Evolutionary conservation across 2,888 invertebrate genomes (phyloP).

Genomic region (Megamerina dolium): DNA sequence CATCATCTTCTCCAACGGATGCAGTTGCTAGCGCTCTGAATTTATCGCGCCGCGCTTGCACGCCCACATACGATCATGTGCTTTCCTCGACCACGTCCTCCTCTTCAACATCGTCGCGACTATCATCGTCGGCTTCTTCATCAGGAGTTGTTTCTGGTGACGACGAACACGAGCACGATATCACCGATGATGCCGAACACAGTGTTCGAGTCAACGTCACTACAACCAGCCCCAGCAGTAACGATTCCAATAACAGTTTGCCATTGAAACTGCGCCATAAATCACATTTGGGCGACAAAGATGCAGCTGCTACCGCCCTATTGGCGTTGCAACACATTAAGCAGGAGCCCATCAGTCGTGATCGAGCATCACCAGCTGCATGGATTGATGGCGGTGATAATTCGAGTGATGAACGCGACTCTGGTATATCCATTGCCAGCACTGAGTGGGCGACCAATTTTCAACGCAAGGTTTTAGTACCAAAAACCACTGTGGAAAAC

Average conservation of each 20-base stretch:
- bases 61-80: conserved; percentile 66
- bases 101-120: conserved; percentile 44
- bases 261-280: conserved; percentile 90
- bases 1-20: conserved; percentile 26
- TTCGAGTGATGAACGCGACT: conserved; percentile 84
- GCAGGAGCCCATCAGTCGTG: conserved; percentile 71
- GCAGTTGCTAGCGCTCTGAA: conserved; percentile 58
- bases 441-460: conserved; percentile 45
- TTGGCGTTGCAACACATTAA: conserved; percentile 81
- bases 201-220: conserved; percentile 20
- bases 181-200: conserved; percentile 17
- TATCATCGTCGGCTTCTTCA: conserved; percentile 62
- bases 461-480: conserved; percentile 35
- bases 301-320: conserved; percentile 75
- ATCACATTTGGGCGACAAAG: conserved; percentile 82
- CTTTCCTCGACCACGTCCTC: conserved; percentile 61
- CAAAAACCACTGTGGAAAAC: conserved; percentile 19
- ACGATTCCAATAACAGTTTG: conserved; percentile 69
- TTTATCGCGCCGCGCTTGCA: conserved; percentile 61
- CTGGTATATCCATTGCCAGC: conserved; percentile 72
- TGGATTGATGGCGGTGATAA: conserved; percentile 75
- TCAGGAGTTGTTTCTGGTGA: conserved; percentile 53
- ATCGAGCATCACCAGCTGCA: conserved; percentile 62
- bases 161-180: conserved; percentile 36
- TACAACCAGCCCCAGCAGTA: conserved; percentile 26